A percentile compares a stretch with the other conserved stretches of the same genome.
Conservation (phyloP, 2,797 vertebrate species). For the Molossus alvarezi region DNA sequence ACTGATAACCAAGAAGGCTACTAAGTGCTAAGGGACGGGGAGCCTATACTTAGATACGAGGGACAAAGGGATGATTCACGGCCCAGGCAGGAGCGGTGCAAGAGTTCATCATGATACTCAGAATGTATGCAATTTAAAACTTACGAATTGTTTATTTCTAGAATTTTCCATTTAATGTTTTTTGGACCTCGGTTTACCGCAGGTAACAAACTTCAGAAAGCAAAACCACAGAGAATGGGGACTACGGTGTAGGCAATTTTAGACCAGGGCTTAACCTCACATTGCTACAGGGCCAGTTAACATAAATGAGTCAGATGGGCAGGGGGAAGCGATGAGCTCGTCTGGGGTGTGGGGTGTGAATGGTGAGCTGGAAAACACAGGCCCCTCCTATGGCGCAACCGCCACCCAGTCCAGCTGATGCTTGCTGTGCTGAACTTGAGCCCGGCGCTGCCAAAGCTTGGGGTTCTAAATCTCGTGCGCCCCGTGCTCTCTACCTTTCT, state of each 20-base stretch:
- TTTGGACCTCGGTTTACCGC: neutral
- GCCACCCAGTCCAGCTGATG: neutral
- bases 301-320: accelerated
- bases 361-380: neutral
- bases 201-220: neutral
- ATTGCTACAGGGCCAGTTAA: neutral
- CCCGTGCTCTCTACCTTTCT: neutral
- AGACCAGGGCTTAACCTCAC: neutral
- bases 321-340: neutral
- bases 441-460: too few species aligned
- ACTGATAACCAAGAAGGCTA: neutral
- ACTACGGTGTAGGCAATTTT: neutral
- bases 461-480: neutral
- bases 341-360: accelerated
- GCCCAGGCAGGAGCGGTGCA: neutral
- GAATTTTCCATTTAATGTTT: neutral
- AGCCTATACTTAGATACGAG: neutral
- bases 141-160: neutral
- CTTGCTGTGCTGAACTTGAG: neutral
- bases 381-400: neutral
- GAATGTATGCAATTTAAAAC: neutral
- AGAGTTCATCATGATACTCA: neutral
- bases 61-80: neutral
- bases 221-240: neutral
- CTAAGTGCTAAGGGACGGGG: neutral